Evolutionary conservation across 2,113 vertebrate genomes (phyloP).

Genomic region (Vombatus ursinus): DNA sequence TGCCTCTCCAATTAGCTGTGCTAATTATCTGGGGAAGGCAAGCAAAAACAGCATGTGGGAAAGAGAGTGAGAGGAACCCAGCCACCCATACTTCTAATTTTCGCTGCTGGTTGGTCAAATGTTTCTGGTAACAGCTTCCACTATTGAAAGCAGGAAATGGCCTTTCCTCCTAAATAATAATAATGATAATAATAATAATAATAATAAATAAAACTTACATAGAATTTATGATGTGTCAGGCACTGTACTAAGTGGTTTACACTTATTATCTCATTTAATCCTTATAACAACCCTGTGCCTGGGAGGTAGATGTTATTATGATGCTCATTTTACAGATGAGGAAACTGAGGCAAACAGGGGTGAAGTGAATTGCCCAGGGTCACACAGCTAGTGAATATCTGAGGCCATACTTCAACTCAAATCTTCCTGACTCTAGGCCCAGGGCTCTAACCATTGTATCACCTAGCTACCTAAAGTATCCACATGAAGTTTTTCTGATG

Average conservation of each 20-base stretch:
- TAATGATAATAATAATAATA: neutral
- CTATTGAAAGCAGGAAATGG: neutral
- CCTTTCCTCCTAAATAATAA: neutral
- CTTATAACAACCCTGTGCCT: neutral
- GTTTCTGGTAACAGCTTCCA: neutral
- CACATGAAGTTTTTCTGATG: neutral
- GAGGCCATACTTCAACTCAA: neutral
- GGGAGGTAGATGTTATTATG: neutral
- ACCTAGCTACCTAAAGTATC: neutral
- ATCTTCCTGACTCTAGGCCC: neutral
- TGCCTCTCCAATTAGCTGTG: constrained; percentile 40
- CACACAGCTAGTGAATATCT: neutral
- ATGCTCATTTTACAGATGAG: neutral
- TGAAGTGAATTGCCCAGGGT: neutral
- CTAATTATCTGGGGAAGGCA: constrained; percentile 59
- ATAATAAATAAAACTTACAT: neutral
- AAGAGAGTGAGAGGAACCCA: neutral
- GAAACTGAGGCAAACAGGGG: neutral
- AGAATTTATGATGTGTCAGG: neutral
- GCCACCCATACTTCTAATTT: neutral
- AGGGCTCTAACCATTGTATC: neutral
- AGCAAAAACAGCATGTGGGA: constrained; percentile 24
- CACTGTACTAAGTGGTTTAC: neutral
- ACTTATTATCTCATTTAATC: neutral
- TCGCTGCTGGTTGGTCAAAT: neutral